phyloP scores from a whole-genome alignment of 2,888 invertebrate genomes.

The Keiferia lycopersicella region DNA sequence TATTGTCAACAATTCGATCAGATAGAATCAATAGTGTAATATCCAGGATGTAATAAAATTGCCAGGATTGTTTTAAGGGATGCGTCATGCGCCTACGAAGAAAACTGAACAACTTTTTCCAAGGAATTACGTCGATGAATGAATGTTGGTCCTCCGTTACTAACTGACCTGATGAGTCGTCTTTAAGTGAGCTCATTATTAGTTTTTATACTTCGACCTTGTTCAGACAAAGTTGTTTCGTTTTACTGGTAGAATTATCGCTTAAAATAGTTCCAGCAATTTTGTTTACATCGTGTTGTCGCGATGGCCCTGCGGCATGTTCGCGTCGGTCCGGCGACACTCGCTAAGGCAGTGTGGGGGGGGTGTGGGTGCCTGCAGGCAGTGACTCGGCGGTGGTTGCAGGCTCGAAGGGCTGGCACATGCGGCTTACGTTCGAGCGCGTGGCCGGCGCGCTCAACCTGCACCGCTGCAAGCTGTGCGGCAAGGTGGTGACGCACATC shows the following conservation, averaged over 20 bases:
- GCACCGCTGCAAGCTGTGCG: conserved; percentile 96
- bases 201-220: too few species aligned
- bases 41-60: too few species aligned
- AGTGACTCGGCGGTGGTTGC: conserved; percentile 82
- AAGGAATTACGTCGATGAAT: too few species aligned
- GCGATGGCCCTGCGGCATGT: conserved; percentile 51
- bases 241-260: too few species aligned
- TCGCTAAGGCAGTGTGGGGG: conserved; percentile 28
- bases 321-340: conserved; percentile 12
- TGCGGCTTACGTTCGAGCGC: conserved; percentile 96
- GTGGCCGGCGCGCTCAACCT: conserved; percentile 95
- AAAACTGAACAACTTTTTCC: too few species aligned
- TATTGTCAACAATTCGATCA: conserved; percentile 4
- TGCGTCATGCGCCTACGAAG: too few species aligned
- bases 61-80: too few species aligned
- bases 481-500: conserved; percentile 97
- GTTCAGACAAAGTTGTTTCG: too few species aligned
- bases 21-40: background rate
- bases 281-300: conserved; percentile 11
- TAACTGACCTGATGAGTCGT: too few species aligned
- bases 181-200: too few species aligned
- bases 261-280: too few species aligned
- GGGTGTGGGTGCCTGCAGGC: conserved; percentile 34
- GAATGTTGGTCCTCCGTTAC: too few species aligned
- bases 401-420: conserved; percentile 97